phyloP scores from a whole-genome alignment of 23 tunicate species.

The Trididemnum miniatum region DNA sequence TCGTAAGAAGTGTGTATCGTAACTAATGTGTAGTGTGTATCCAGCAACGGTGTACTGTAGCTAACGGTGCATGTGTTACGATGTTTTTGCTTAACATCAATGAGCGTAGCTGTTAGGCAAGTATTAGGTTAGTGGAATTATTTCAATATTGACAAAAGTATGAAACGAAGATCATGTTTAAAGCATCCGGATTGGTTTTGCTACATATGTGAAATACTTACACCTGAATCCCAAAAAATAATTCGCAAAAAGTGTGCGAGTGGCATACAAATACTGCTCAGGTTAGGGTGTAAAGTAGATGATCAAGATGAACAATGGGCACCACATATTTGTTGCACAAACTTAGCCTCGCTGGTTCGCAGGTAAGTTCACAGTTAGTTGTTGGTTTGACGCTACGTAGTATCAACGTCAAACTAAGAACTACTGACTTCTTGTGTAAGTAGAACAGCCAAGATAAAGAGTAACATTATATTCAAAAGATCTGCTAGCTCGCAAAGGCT shows the following conservation, averaged over 20 bases:
- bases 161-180: too few species aligned
- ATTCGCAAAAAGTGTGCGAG: constrained; percentile 3
- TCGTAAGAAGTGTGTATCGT: too few species aligned
- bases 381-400: constrained; percentile 20
- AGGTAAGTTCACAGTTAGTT: constrained; percentile 6
- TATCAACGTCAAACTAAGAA: background rate
- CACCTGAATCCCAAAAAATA: constrained; percentile 23
- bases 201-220: constrained; percentile 28
- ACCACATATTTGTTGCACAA: constrained; percentile 31
- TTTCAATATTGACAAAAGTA: too few species aligned
- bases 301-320: constrained; percentile 36
- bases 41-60: too few species aligned
- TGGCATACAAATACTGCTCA: constrained; percentile 9
- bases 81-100: too few species aligned
- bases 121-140: too few species aligned
- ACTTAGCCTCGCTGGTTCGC: constrained; percentile 19
- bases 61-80: too few species aligned
- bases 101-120: too few species aligned
- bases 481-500: constrained; percentile 3
- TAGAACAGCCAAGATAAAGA: constrained; percentile 9
- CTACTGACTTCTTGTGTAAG: constrained; percentile 10
- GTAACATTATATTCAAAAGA: constrained; percentile 2
- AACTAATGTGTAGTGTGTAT: too few species aligned
- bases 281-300: constrained; percentile 34
- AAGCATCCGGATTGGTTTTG: constrained; percentile 36